A percentile compares a stretch with the other conserved stretches of the same genome.
These are phyloP conservation scores for Cantharis lateralis DNA, from an alignment of 2,888 invertebrate genomes.

Conservation along the genomic window DNA sequence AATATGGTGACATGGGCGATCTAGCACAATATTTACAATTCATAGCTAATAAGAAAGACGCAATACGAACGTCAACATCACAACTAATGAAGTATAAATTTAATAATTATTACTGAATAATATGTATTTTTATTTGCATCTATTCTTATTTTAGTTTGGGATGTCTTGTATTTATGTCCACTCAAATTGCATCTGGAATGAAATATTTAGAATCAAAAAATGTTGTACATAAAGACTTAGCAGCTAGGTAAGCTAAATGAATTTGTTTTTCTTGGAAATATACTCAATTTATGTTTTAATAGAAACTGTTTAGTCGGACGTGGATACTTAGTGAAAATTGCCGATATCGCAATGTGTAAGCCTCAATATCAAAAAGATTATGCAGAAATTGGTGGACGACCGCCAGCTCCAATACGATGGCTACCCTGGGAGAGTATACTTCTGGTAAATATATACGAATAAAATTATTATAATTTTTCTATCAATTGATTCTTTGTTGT, in stretches of 20 bases:
- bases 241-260: conserved; percentile 61
- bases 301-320: conserved; percentile 68
- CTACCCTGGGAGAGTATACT: conserved; percentile 69
- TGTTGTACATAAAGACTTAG: conserved; percentile 79
- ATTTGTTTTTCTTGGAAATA: background rate
- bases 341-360: conserved; percentile 68
- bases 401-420: conserved; percentile 67
- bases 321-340: conserved; percentile 65
- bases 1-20: conserved; percentile 77
- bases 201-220: conserved; percentile 78
- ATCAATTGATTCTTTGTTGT: background rate
- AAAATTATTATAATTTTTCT: background rate
- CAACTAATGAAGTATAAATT: conserved; percentile 48
- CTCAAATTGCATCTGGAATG: conserved; percentile 80
- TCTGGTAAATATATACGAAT: conserved; percentile 54
- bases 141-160: conserved; percentile 62
- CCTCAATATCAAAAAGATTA: conserved; percentile 67
- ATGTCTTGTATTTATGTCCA: conserved; percentile 72
- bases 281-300: conserved; percentile 13
- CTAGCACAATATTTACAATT: conserved; percentile 69
- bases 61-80: conserved; percentile 46
- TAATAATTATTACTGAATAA: background rate
- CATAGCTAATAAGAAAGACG: conserved; percentile 52
- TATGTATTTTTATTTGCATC: background rate
- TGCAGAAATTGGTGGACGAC: conserved; percentile 65